Evolutionary conservation across 92 coral and sea anemone species (phyloP).

Genomic region (Montipora capitata): DNA sequence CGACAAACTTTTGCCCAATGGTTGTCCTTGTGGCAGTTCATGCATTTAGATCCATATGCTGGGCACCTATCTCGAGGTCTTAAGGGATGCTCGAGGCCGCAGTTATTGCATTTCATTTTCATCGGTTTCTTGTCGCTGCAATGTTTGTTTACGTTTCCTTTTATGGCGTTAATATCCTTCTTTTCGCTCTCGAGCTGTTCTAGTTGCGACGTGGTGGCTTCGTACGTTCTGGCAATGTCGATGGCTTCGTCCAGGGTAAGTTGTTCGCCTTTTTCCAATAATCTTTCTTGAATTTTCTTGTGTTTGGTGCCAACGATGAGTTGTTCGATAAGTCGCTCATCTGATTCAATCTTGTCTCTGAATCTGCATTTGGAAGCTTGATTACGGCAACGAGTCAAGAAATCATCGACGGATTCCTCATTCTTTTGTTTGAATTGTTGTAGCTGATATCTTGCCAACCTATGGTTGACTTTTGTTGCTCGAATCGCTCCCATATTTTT

Average conservation of each 20-base stretch:
- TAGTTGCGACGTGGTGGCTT: slow-evolving; percentile 34
- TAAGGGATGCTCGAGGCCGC: slow-evolving; percentile 52
- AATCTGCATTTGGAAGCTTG: slow-evolving; percentile 78
- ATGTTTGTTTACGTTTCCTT: background rate
- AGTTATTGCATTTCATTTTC: slow-evolving; percentile 74
- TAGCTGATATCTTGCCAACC: slow-evolving; percentile 70
- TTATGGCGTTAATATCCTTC: slow-evolving; percentile 39
- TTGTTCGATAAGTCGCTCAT: slow-evolving; percentile 78
- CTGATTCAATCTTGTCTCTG: slow-evolving; percentile 66
- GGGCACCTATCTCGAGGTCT: slow-evolving; percentile 65
- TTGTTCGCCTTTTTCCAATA: slow-evolving; percentile 62
- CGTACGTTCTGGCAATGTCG: background rate
- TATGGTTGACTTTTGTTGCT: slow-evolving; percentile 67
- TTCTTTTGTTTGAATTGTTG: slow-evolving; percentile 67
- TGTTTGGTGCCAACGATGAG: slow-evolving; percentile 73
- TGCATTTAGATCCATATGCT: slow-evolving; percentile 66
- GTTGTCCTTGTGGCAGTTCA: slow-evolving; percentile 55
- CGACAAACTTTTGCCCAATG: slow-evolving; percentile 66
- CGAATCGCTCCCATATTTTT: slow-evolving; percentile 58
- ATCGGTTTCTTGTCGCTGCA: slow-evolving; percentile 19
- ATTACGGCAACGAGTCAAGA: slow-evolving; percentile 68
- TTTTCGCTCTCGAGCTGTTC: slow-evolving; percentile 39
- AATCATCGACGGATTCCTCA: slow-evolving; percentile 66
- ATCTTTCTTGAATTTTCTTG: slow-evolving; percentile 68
- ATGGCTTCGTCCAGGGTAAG: slow-evolving; percentile 65